Conservation (phyloP, 1,140 invertebrate genomes). For the Drosophila sproati region DNA sequence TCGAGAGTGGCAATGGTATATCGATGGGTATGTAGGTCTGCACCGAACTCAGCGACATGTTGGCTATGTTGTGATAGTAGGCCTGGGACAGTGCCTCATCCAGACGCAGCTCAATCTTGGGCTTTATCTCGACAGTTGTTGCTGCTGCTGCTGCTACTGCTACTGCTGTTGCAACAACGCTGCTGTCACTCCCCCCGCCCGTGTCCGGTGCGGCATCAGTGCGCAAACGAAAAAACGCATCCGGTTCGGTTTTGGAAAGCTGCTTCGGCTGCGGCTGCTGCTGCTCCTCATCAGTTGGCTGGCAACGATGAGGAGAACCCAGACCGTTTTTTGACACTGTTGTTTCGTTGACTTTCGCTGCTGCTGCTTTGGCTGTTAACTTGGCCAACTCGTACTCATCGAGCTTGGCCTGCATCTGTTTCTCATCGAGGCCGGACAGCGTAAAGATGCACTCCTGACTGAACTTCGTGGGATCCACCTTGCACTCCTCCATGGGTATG, state of each 20-base stretch:
- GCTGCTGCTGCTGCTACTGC: background rate
- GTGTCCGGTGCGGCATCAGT: slow-evolving; percentile 67
- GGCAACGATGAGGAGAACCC: slow-evolving; percentile 80
- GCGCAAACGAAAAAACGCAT: slow-evolving; percentile 83
- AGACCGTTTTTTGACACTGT: slow-evolving; percentile 82
- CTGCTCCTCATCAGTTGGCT: slow-evolving; percentile 74
- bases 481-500: slow-evolving; percentile 86
- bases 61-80: slow-evolving; percentile 85
- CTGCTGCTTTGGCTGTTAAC: background rate
- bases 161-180: background rate
- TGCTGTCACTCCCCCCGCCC: slow-evolving; percentile 45
- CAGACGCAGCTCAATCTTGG: slow-evolving; percentile 76
- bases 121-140: slow-evolving; percentile 56
- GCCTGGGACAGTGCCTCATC: slow-evolving; percentile 73
- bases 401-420: slow-evolving; percentile 85
- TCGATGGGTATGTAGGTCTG: slow-evolving; percentile 89
- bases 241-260: slow-evolving; percentile 34
- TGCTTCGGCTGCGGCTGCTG: slow-evolving; percentile 27
- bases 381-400: slow-evolving; percentile 63
- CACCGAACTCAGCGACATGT: slow-evolving; percentile 85
- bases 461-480: slow-evolving; percentile 80
- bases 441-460: slow-evolving; percentile 86
- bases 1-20: slow-evolving; percentile 90
- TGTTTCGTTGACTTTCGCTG: too few species aligned
- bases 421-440: slow-evolving; percentile 86